Evolutionary conservation across 1,140 invertebrate genomes (phyloP), one percentile per base, ranked within the genome.

Genomic region (Hyles vespertilio): DNA sequence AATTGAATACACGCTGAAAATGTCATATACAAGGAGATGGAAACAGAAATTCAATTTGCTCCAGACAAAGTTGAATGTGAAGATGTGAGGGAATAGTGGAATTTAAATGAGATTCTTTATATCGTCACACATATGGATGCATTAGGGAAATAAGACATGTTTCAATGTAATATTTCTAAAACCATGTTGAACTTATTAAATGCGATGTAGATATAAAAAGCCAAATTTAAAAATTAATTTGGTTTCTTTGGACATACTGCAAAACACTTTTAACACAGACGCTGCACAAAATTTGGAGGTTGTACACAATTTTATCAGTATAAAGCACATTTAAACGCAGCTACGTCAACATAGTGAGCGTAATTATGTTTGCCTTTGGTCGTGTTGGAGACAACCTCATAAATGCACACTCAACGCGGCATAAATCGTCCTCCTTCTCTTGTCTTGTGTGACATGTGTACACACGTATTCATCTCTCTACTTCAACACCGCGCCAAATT

Each of bases 311-410:
- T 22, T 22, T 22, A 22, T 22, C 22, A 22, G 22, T 22, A 22
- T 56, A 22, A 48, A 60, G 54, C 50, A 54, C 56, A 49, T 56
- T 36, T 61, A 56, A 50, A 47, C 34, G 57, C 9, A 45, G 36
- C 36, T 36, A 48, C 58, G 56, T 61, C 65, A 63, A 67, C 58
- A 65, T 7, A 40, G 54, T 50, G 55, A 60, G 59, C 51, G 69
- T 70, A 70, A 70, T 70, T 67, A 70, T 67, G 62, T 67, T 70
- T 70, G 58, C 61, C 52, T 49, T 61, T 50, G 53, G 61, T 65
- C 62, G 45, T 60, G 55, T 58, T 45, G 43, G 53, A 53, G 63
- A 64, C 50, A 51, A 53, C 3, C 55, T 62, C 51, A 59, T 66
- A 60, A 58, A 65, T 52, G 67, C 53, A 49, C 43, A 52, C 60